Conservation (phyloP, 2,113 vertebrate species). For the Colistium nudipinnis region DNA sequence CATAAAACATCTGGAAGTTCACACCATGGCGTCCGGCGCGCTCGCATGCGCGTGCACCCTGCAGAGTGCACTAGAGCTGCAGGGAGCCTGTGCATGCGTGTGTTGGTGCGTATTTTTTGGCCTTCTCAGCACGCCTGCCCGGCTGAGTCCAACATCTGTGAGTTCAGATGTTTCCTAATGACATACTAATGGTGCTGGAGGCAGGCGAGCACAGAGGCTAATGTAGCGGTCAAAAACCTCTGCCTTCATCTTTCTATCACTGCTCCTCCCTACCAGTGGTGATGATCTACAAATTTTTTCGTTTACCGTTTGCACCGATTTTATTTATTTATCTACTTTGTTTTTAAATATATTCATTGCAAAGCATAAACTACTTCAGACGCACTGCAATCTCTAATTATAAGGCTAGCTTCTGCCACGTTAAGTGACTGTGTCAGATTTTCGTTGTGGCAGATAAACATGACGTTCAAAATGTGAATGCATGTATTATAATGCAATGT, state of each 20-base stretch:
- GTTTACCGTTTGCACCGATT: background rate
- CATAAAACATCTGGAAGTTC: constrained; percentile 77
- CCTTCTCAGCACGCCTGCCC: constrained; percentile 71
- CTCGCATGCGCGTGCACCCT: constrained; percentile 4
- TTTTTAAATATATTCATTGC: no score
- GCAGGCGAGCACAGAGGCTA: constrained; percentile 71
- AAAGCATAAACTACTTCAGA: no score
- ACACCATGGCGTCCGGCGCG: constrained; percentile 29
- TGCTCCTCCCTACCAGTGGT: constrained; percentile 14
- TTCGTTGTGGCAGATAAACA: no score
- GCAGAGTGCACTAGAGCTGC: constrained; percentile 28
- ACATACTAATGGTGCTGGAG: constrained; percentile 80
- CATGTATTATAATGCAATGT: background rate
- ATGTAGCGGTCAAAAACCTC: constrained; percentile 71
- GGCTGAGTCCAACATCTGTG: constrained; percentile 80
- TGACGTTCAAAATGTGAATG: background rate
- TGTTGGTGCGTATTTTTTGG: constrained; percentile 49
- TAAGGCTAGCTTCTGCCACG: no score
- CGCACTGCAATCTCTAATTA: no score
- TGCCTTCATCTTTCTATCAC: constrained; percentile 49
- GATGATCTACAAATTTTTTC: background rate
- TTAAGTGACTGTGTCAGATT: no score
- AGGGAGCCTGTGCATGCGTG: constrained; percentile 45
- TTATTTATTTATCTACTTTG: background rate
- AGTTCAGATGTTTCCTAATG: constrained; percentile 83